phyloP scores from a whole-genome alignment of 37 sponge, comb jelly and placozoan species.

The Diacarnus erythraeanus region DNA sequence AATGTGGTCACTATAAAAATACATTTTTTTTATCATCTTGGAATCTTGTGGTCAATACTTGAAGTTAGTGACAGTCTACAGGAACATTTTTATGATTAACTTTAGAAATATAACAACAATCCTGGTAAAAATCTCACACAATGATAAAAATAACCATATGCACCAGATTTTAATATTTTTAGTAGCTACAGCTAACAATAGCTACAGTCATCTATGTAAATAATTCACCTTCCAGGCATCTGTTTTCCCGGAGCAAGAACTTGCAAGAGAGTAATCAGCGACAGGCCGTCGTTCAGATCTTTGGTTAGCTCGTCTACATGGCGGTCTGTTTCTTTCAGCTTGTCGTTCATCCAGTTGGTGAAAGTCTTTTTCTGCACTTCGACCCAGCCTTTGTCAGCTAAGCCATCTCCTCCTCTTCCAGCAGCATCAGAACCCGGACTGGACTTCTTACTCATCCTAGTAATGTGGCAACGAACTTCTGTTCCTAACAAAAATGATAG shows the following conservation, averaged over 20 bases:
- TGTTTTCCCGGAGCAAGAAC: constrained; percentile 70
- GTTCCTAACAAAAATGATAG: too few species aligned
- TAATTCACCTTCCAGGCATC: constrained; percentile 43
- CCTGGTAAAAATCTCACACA: not conserved
- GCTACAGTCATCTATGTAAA: not conserved
- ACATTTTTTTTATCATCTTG: too few species aligned
- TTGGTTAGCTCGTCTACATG: constrained; percentile 68
- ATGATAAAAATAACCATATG: not conserved
- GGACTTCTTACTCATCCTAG: not conserved
- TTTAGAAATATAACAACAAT: too few species aligned
- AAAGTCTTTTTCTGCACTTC: constrained; percentile 84
- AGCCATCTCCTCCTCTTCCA: not conserved
- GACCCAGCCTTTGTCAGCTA: constrained; percentile 76
- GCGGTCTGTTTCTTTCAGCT: constrained; percentile 57
- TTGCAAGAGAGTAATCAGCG: constrained; percentile 74
- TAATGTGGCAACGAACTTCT: not conserved
- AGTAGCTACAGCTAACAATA: not conserved
- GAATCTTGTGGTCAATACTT: too few species aligned
- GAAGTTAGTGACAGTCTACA: too few species aligned
- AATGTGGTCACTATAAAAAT: too few species aligned
- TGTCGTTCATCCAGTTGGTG: constrained; percentile 83
- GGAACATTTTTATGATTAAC: too few species aligned
- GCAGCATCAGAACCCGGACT: too few species aligned
- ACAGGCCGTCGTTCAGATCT: constrained; percentile 80
- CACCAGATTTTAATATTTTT: not conserved